A percentile compares a stretch with the other conserved stretches of the same genome.
Conservation (phyloP, 2,113 vertebrate genomes). For the Mormoops blainvillei region DNA sequence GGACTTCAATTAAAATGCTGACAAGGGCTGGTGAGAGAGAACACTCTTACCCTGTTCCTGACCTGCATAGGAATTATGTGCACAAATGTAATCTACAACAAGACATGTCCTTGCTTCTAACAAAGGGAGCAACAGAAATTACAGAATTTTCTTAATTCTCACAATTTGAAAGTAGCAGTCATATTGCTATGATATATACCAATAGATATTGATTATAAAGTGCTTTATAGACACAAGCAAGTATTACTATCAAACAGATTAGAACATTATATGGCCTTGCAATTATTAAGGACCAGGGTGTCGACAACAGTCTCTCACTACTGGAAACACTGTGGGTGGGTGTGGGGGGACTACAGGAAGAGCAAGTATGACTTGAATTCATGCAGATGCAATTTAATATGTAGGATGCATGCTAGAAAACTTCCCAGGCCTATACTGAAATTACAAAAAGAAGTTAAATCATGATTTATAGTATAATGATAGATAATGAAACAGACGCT, state of each 20-base stretch:
- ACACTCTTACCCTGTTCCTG: not conserved
- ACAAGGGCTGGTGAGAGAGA: not conserved
- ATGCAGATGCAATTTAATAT: not conserved
- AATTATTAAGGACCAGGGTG: not conserved
- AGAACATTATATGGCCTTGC: not conserved
- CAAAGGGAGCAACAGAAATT: not conserved
- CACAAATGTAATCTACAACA: not conserved
- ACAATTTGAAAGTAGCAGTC: not conserved
- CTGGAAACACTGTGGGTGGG: not conserved
- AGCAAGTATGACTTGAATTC: not conserved
- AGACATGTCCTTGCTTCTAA: not conserved
- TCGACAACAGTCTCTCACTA: not conserved
- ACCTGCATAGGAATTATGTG: not conserved
- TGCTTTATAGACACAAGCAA: not conserved
- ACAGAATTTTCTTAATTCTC: not conserved
- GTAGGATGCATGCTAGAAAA: too few relatives aligned
- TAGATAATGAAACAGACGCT: not conserved
- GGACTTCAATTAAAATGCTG: not conserved
- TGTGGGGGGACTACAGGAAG: not conserved
- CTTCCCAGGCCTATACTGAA: not conserved
- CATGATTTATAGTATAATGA: not conserved
- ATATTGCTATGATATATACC: not conserved
- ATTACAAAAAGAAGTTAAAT: not conserved
- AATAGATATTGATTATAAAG: not conserved
- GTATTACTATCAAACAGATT: not conserved